Evolutionary conservation across 2,113 vertebrate species (phyloP), one percentile per base, ranked within the genome.

Genomic region (Pseudorhombus dupliciocellatus): DNA sequence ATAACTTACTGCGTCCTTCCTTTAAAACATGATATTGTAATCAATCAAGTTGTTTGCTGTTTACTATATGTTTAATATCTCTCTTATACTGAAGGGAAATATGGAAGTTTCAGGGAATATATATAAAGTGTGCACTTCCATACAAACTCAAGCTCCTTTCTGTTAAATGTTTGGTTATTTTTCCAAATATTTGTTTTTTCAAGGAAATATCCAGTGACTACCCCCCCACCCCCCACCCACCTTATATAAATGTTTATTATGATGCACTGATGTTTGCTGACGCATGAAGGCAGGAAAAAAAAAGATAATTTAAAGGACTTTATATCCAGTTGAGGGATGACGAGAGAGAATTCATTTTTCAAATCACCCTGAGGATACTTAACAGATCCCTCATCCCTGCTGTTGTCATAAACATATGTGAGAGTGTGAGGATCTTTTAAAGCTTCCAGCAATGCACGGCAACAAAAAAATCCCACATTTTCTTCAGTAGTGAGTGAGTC

Each of bases 401-500:
- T 66, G 37, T 54, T 37, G 46, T 48, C 46, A 55, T 34, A 20
- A 54, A 66, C 6, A 3, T 24, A 3, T 67, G 18, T 25, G 51
- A 53, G 21, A n/a, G 5, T 50, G 20, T 50, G n/a, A 58, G 40
- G 18, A 34, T 28, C 34, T 22, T 24, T 46, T 26, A 30, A 64
- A 20, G 26, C 15, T 15, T 4, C 7, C 2, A 22, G 30, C 50
- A 46, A 57, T 20, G 28, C 21, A 42, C 57, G n/a, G n/a, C n/a
- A n/a, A 50, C 42, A 62, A 55, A 53, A 55, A 56, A 58, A 16
- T 57, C 7, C 11, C 31, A 73, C 51, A 71, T 68, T 66, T 28
- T 55, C 74, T 61, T 72, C 68, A 58, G 53, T 46, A 46, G 62
- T 59, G 53, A 81, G 52, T 86, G 73, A 80, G 76, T 84, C 84